A percentile compares a stretch with the other conserved stretches of the same genome.
These are phyloP conservation scores for Channa striata DNA, from an alignment of 2,797 vertebrate species.

Conservation along the genomic window DNA sequence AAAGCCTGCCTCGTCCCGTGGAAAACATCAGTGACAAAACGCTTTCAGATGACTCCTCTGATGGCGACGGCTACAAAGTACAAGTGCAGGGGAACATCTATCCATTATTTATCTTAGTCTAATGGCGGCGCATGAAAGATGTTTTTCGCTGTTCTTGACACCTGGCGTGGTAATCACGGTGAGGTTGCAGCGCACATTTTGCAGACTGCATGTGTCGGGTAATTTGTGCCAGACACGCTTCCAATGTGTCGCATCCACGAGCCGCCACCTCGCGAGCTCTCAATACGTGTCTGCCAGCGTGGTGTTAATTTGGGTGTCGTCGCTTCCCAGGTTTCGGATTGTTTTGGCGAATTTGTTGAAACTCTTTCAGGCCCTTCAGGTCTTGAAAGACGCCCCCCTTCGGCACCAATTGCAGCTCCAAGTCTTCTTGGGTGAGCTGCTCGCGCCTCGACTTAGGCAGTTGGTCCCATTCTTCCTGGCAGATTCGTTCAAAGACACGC, in stretches of 20 bases:
- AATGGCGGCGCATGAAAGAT: conserved; percentile 35
- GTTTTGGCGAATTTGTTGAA: too few species aligned
- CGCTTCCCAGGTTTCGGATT: too few species aligned
- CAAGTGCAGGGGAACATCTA: conserved; percentile 48
- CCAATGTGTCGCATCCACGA: neutral
- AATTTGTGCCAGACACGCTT: conserved; percentile 39
- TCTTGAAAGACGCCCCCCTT: too few species aligned
- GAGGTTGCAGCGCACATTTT: conserved; percentile 9
- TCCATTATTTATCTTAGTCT: conserved; percentile 43
- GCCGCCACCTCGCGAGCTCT: conserved; percentile 2
- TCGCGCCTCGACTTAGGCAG: too few species aligned
- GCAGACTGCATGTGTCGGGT: conserved; percentile 22
- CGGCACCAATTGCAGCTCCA: too few species aligned
- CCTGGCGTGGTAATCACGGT: conserved; percentile 8
- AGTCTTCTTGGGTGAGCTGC: too few species aligned
- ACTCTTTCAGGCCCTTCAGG: too few species aligned
- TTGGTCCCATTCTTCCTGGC: too few species aligned
- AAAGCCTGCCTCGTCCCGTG: conserved; percentile 21
- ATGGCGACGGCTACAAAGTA: conserved; percentile 44
- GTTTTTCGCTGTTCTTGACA: conserved; percentile 22
- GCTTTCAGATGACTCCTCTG: conserved; percentile 46
- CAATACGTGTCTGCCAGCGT: neutral
- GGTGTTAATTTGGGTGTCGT: neutral
- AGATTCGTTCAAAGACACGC: too few species aligned
- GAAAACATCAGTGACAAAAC: conserved; percentile 41